These are phyloP conservation scores for Aphidius gifuensis DNA, from an alignment of 1,140 invertebrate species.

Conservation along the genomic window DNA sequence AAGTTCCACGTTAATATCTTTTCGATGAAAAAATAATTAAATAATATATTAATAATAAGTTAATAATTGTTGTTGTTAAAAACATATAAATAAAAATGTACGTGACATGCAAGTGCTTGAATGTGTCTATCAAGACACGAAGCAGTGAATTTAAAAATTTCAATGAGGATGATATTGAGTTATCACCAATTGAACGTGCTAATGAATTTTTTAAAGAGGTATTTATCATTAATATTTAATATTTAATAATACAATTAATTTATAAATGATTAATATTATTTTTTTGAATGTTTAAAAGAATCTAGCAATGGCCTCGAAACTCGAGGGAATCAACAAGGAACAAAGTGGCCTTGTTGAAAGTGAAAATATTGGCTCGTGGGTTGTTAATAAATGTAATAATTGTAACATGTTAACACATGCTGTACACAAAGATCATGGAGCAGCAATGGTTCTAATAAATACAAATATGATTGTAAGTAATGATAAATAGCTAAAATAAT, in stretches of 20 bases:
- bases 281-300: conserved; percentile 35
- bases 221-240: conserved; percentile 22
- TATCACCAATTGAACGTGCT: conserved; percentile 42
- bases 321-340: conserved; percentile 52
- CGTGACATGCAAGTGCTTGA: conserved; percentile 55
- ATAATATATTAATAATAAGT: no score
- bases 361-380: conserved; percentile 53
- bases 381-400: conserved; percentile 53
- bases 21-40: no score
- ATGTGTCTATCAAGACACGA: conserved; percentile 52
- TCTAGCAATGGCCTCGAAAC: conserved; percentile 44
- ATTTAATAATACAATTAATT: background rate
- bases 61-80: no score
- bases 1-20: no score
- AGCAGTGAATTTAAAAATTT: conserved; percentile 43
- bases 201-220: conserved; percentile 53
- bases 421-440: conserved; percentile 53
- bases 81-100: conserved; percentile 30
- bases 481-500: conserved; percentile 11
- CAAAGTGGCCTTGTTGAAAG: conserved; percentile 51
- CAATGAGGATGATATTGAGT: conserved; percentile 42
- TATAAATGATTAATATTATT: background rate
- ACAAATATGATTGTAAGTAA: conserved; percentile 52
- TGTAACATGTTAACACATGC: conserved; percentile 55
- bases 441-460: conserved; percentile 52